Percentiles rank a stretch among this genome's conserved stretches.
These are phyloP conservation scores for Anas platyrhynchos DNA, from an alignment of 2,113 vertebrate species.

Conservation along the genomic window DNA sequence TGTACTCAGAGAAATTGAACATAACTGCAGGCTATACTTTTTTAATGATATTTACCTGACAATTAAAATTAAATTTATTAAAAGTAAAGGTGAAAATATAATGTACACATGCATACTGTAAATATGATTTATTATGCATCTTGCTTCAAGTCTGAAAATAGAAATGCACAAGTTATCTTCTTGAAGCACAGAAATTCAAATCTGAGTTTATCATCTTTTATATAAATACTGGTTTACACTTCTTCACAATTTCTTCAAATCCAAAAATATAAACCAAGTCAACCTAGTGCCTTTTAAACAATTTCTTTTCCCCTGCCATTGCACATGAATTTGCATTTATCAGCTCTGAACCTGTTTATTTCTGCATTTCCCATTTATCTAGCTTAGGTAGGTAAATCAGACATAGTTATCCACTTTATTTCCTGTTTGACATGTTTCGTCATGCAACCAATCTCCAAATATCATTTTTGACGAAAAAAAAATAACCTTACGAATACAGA, in stretches of 20 bases:
- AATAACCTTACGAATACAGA: background rate
- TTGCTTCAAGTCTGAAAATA: background rate
- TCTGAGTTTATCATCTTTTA: background rate
- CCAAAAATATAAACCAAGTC: background rate
- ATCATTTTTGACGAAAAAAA: background rate
- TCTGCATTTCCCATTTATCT: background rate
- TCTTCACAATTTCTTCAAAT: background rate
- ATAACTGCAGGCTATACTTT: background rate
- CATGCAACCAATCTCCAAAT: background rate
- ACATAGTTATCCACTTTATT: background rate
- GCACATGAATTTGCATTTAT: background rate
- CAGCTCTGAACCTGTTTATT: background rate
- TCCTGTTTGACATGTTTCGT: background rate
- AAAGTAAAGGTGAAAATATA: background rate
- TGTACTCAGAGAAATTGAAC: background rate
- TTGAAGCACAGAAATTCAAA: background rate
- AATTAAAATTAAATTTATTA: background rate
- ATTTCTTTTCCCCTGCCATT: background rate
- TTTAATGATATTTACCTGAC: background rate
- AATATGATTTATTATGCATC: background rate
- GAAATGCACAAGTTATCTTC: background rate
- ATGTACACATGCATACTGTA: too few species aligned
- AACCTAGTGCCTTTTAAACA: background rate
- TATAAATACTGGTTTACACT: background rate
- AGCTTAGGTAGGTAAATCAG: background rate